Evolutionary conservation across 2,888 invertebrate species (phyloP), one percentile per base, ranked within the genome.

Genomic region (Malthinus seriepunctatus): DNA sequence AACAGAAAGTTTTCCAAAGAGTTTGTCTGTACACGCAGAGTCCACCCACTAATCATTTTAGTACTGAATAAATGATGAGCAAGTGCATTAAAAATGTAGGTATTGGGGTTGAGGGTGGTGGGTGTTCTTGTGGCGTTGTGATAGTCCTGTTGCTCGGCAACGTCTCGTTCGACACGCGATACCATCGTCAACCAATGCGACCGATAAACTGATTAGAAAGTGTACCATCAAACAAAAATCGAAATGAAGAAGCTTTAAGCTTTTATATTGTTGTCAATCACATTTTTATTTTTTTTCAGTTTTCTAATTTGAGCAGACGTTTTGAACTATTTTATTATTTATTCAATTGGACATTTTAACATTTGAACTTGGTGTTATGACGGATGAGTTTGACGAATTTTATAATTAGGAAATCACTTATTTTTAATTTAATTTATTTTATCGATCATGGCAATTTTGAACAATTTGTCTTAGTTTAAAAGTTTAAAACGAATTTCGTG

Each of bases 11-110:
- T 66, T 67, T 65, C 63, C 60, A 65, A 69, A 67, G 68, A 69
- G 69, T 69, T 23, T 70, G 72, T 71, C 71, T 67, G 69, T 69
- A 68, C 63, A 65, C 64, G 67, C 65, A 69, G 68, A 57, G 59
- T 66, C 66, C 67, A 72, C 72, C 75, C 75, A 74, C 75, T 77
- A 76, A 77, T 76, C 75, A 75, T 75, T 75, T 73, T 71, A 70
- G 63, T 67, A 65, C 67, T 77, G 74, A 76, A 77, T 77, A 76
- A 77, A 76, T 75, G 74, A 77, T 77, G 76, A 74, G 70, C 69
- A 63, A 64, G 64, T 66, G 65, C 72, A 77, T 77, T 76, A 77
- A 77, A 76, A 73, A 77, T 77, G 73, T 70, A 76, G 62, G 69
- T 68, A 64, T 66, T 62, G 64, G 62, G 65, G 68, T 66, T 67